Conservation (phyloP, 2,888 invertebrate genomes). For the Stenchaetothrips biformis region DNA sequence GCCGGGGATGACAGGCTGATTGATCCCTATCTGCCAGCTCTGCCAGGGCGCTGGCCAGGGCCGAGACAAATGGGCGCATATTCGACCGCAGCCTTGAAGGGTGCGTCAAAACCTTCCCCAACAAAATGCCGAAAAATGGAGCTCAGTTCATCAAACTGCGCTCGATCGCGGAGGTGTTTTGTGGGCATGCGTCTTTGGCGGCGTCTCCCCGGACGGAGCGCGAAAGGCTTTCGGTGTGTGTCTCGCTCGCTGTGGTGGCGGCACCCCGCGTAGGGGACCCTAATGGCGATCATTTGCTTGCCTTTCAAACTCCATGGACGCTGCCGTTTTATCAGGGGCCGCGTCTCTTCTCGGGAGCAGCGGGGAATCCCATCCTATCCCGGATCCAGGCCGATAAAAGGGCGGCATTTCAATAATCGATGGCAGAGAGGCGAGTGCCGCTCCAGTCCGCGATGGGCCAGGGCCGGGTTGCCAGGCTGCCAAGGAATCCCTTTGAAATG, state of each 20-base stretch:
- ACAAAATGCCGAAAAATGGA: conserved; percentile 2
- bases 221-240: not conserved
- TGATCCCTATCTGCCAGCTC: not conserved
- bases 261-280: no score
- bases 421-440: no score
- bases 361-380: no score
- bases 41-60: not conserved
- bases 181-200: not conserved
- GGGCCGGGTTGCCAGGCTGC: no score
- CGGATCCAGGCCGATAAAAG: no score
- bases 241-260: not conserved
- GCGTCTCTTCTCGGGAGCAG: no score
- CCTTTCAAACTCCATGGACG: no score
- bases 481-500: no score
- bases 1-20: not conserved
- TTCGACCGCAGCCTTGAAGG: conserved; percentile 36
- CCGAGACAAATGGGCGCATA: conserved; percentile 10
- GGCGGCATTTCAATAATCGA: no score
- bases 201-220: not conserved
- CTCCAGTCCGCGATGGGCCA: no score
- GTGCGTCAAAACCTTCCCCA: conserved; percentile 30
- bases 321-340: no score
- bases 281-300: no score
- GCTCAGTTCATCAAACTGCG: not conserved
- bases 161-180: not conserved